Evolutionary conservation across 2,888 invertebrate species (phyloP), one percentile per base, ranked within the genome.

Genomic region (Drosophila leonis): DNA sequence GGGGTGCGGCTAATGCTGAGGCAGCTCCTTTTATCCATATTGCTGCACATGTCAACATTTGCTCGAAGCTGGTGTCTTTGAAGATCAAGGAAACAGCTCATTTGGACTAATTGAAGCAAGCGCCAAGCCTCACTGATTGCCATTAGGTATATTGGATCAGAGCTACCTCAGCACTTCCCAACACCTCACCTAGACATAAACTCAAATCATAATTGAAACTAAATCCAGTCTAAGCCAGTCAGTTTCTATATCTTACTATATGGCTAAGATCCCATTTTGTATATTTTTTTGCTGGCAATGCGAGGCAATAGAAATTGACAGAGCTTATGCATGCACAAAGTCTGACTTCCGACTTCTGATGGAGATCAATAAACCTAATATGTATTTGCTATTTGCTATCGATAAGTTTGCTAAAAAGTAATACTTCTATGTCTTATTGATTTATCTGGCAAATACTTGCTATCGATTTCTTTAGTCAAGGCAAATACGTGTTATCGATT

Each of bases 41-140:
- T 33, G 29, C 52, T 41, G 69, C 83, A 83, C 79, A 86, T 84
- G 83, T 69, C 71, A 69, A 60, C 68, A 84, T 83, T 80, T 72
- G 60, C 54, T 29, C 29, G 27, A 33, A 48, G 18, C 13, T 18
- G 49, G 31, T 18, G 20, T 62, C 33, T 63, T 33, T 51, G n/a
- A 55, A 54, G 59, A 75, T 75, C 62, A 27, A 37, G 46, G 12
- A 10, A 41, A 27, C 41, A 31, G 42, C 49, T 64, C 29, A 20
- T 7, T 61, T n/a, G 18, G 9, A 31, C 39, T 70, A 70, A 75
- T 75, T 75, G 55, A 39, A 24, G 20, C 51, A 0, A 52, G 33
- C 51, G 20, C 51, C 51, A 33, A 31, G 20, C 18, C n/a, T 10
- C 29, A 2, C 29, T 29, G 31, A 31, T 13, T 49, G 49, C 18